Percentiles rank a stretch among this genome's conserved stretches.
phyloP scores from a whole-genome alignment of 2,888 invertebrate genomes.

The Rambutsinella grinnellia region DNA sequence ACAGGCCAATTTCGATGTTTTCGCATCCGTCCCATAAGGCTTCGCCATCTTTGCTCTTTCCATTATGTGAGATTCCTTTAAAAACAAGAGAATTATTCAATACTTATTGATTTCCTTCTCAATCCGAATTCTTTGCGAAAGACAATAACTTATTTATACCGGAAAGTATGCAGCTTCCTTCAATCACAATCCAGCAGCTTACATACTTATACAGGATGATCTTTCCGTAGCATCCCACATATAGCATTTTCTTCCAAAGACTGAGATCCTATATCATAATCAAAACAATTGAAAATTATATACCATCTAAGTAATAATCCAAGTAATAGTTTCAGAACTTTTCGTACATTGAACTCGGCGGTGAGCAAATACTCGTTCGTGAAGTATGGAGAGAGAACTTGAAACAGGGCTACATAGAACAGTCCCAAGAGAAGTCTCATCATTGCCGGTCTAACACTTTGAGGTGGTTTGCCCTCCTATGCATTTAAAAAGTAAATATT shows the following conservation, averaged over 20 bases:
- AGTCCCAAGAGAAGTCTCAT: conserved; percentile 78
- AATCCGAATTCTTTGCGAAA: background rate
- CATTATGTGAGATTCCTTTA: conserved; percentile 87
- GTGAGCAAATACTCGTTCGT: conserved; percentile 81
- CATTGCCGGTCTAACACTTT: conserved; percentile 73
- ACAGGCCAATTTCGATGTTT: conserved; percentile 85
- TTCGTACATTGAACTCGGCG: conserved; percentile 70
- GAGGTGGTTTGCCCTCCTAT: conserved; percentile 60
- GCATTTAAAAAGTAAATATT: background rate
- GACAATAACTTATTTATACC: conserved; percentile 69
- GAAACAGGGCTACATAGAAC: conserved; percentile 80
- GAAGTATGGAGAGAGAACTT: conserved; percentile 79
- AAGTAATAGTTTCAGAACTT: background rate
- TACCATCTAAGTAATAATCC: background rate
- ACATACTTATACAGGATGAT: conserved; percentile 91
- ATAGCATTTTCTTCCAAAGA: conserved; percentile 72
- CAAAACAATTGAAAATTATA: background rate
- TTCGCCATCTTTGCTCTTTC: conserved; percentile 75
- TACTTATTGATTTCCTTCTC: too few species aligned
- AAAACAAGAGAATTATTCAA: conserved; percentile 9
- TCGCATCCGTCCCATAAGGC: conserved; percentile 88
- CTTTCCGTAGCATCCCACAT: conserved; percentile 88
- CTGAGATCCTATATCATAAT: conserved; percentile 32
- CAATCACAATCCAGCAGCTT: conserved; percentile 91
- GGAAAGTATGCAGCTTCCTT: conserved; percentile 79